phyloP scores from a whole-genome alignment of 2,113 vertebrate genomes.

The Archilochus colubris region DNA sequence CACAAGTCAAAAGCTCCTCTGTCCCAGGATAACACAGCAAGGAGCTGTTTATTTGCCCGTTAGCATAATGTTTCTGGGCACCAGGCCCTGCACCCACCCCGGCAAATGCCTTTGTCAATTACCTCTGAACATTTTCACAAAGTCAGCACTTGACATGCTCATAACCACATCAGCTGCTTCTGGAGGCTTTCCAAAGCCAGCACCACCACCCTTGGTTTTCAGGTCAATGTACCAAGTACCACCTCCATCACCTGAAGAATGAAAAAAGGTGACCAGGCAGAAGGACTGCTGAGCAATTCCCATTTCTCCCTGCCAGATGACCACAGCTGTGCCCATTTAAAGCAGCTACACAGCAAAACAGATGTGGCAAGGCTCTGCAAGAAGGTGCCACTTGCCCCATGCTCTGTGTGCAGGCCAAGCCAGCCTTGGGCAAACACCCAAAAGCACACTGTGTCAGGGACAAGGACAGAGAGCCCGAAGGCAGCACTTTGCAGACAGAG shows the following conservation, averaged over 20 bases:
- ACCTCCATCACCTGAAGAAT: conserved; percentile 79
- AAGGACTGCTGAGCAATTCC: fast-evolving
- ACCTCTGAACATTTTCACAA: conserved; percentile 95
- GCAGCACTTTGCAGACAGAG: background rate
- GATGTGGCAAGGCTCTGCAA: fast-evolving
- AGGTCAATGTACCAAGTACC: conserved; percentile 93
- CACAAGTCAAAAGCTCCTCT: background rate
- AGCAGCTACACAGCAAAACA: fast-evolving
- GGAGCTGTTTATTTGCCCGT: fast-evolving
- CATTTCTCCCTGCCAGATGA: fast-evolving
- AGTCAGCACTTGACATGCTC: conserved; percentile 88
- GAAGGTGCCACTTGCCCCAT: fast-evolving
- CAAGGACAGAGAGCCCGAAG: no score
- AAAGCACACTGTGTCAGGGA: fast-evolving
- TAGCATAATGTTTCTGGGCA: background rate
- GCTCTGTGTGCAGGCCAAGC: fast-evolving
- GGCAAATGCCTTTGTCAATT: background rate
- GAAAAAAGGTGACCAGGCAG: background rate
- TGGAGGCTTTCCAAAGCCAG: conserved; percentile 81
- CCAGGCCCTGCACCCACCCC: fast-evolving
- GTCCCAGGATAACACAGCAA: fast-evolving
- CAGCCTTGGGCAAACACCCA: background rate
- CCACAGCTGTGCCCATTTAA: fast-evolving
- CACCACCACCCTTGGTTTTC: conserved; percentile 81
- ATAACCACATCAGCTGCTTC: conserved; percentile 86